Conservation (phyloP, 2,797 vertebrate genomes). For the Sphenopsis melanotis region DNA sequence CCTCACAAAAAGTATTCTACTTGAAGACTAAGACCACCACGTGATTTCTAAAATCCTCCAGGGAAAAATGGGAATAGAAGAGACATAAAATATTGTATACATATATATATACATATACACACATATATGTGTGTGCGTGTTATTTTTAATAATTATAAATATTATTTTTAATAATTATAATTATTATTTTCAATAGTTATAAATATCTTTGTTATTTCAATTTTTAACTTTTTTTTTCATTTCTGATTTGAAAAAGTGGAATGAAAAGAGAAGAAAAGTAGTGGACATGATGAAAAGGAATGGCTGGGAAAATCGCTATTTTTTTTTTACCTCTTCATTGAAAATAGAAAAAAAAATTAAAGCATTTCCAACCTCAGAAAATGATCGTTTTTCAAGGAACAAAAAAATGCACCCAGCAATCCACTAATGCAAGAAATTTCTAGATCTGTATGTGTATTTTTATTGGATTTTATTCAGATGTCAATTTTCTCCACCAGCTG, state of each 20-base stretch:
- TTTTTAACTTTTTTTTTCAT: not conserved
- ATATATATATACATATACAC: not conserved
- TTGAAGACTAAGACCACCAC: not conserved
- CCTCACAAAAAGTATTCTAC: not conserved
- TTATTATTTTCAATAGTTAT: too few relatives aligned
- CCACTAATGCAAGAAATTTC: not conserved
- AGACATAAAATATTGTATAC: not conserved
- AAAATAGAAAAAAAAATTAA: not conserved
- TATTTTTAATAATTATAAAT: not conserved
- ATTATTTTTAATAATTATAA: too few relatives aligned
- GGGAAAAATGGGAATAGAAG: not conserved
- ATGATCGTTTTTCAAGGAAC: not conserved
- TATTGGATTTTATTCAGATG: not conserved
- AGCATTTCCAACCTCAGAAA: not conserved
- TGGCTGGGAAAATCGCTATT: not conserved
- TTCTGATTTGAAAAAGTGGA: not conserved
- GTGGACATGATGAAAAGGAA: not conserved
- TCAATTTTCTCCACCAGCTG: not conserved
- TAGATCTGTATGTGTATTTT: not conserved
- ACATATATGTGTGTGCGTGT: too few relatives aligned
- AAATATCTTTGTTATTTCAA: accelerated
- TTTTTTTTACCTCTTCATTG: not conserved
- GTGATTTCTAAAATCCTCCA: not conserved
- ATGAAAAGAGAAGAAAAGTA: not conserved
- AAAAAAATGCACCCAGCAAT: not conserved